Evolutionary conservation across 92 coral and sea anemone species (phyloP).

Genomic region (Phenganax stokvisi): DNA sequence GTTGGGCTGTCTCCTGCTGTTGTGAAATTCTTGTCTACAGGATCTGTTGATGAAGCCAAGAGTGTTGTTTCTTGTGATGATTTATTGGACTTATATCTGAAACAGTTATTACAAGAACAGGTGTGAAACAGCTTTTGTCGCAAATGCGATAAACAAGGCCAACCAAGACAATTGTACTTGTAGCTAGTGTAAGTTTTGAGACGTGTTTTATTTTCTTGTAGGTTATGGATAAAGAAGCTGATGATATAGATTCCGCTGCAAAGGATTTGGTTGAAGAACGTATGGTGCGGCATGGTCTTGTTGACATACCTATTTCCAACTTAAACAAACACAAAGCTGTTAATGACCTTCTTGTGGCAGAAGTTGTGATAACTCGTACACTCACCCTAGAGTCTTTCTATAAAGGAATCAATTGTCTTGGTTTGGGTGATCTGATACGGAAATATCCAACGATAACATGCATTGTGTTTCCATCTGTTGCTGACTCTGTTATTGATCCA

Average conservation of each 20-base stretch:
- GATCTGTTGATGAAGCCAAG: slow-evolving; percentile 32
- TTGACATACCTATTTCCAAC: slow-evolving; percentile 44
- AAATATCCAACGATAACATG: slow-evolving; percentile 36
- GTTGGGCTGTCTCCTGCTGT: slow-evolving; percentile 41
- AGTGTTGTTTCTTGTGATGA: slow-evolving; percentile 33
- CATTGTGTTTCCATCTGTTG: slow-evolving; percentile 46
- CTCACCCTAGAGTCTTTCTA: slow-evolving; percentile 53
- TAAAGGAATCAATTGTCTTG: slow-evolving; percentile 50
- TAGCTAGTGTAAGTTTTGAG: neutral
- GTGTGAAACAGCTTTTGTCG: slow-evolving; percentile 6
- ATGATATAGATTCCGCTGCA: neutral
- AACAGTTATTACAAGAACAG: slow-evolving; percentile 33
- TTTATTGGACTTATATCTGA: slow-evolving; percentile 41
- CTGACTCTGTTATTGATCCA: slow-evolving; percentile 38
- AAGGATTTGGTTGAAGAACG: neutral
- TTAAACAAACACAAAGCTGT: slow-evolving; percentile 52
- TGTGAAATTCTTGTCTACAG: slow-evolving; percentile 35
- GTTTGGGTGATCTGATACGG: slow-evolving; percentile 57
- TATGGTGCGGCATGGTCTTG: slow-evolving; percentile 13
- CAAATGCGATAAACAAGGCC: neutral
- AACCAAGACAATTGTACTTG: no score
- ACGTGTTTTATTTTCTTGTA: neutral
- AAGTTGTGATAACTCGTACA: slow-evolving; percentile 52
- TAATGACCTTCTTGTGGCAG: slow-evolving; percentile 54
- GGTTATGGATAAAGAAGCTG: slow-evolving; percentile 10